Base-by-base conservation (phyloP, 2,888 invertebrate species). In the Cloeon dipterum region DNA sequence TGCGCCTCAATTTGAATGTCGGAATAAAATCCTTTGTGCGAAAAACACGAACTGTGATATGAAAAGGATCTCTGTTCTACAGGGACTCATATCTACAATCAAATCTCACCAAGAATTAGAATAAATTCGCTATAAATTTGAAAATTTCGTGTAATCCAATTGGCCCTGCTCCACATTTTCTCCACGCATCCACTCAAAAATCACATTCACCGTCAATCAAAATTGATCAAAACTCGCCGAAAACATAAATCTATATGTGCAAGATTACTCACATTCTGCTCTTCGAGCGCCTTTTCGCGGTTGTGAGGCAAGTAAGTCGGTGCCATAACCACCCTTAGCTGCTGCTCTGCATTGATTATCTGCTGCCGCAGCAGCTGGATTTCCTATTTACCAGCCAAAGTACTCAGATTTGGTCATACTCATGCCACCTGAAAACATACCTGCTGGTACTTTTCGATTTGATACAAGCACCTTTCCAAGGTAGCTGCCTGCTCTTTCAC, bases 321-420 rank as follows among this genome's bases (percentile, higher is more conserved):
- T 51, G 79, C 78, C 56, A 79, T 69, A 35, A 79, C 74, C 41
- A 74, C 67, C 42, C 88, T 70, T 52, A 89, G 64, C 54, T 79
- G 78, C 56, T 86, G 86, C 58, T 89, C 88, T 44, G 79, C 81
- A 54, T 77, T 74, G 43, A 83, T 71, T 50, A 86, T 74, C 56
- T 79, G 76, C 50, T 79, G 77, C 40, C 85, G 72, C 45, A 88
- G 64, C 36, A 73, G 67, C 50, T 79, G 82, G 52, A 88, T 76
- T 59, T 89, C 86, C 66, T 67, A 52, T 11, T 8, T 5, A 8
- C 3, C 5, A 26, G 20, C 17, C 37, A 10, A 29, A 19, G 3
- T 11, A 3, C 26, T 26, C 14, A 19, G 11, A 10, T 32, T 14
- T n/a, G n/a, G n/a, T n/a, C n/a, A 7, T 8, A 23, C 11, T 7